These are phyloP conservation scores for Lamellibrachia luymesi DNA, from an alignment of 1,140 invertebrate species.

Conservation along the genomic window DNA sequence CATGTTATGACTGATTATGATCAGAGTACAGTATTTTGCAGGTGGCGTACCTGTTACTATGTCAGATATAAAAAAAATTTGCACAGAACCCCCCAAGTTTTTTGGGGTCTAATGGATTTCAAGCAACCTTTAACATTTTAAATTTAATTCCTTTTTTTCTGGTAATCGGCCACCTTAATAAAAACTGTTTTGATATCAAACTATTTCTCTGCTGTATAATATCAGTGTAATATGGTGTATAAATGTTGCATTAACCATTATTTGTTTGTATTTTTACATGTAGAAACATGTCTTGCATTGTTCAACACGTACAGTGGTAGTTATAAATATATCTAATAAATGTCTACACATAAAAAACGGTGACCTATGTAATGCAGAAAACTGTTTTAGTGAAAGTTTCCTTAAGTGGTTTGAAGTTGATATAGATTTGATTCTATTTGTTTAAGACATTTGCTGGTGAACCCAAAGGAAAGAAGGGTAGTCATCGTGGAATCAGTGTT, in stretches of 20 bases:
- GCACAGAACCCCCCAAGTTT: no score
- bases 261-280: no score
- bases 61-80: no score
- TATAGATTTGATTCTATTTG: not conserved
- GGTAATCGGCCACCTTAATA: no score
- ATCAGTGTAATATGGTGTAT: no score
- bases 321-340: not conserved
- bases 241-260: no score
- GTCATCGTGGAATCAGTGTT: constrained; percentile 88
- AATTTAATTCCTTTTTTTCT: no score
- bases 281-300: not conserved
- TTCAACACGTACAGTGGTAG: not conserved
- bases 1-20: no score
- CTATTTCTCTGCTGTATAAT: not conserved
- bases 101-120: no score
- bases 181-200: not conserved
- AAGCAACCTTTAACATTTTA: no score
- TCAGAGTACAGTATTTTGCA: no score
- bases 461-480: constrained; percentile 84
- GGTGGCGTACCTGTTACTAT: no score
- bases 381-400: not conserved
- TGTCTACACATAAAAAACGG: not conserved
- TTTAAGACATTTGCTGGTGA: constrained; percentile 75
- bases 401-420: not conserved
- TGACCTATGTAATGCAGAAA: not conserved